Conservation (phyloP, 2,113 vertebrate species). For the Sphyrna mokarran region DNA sequence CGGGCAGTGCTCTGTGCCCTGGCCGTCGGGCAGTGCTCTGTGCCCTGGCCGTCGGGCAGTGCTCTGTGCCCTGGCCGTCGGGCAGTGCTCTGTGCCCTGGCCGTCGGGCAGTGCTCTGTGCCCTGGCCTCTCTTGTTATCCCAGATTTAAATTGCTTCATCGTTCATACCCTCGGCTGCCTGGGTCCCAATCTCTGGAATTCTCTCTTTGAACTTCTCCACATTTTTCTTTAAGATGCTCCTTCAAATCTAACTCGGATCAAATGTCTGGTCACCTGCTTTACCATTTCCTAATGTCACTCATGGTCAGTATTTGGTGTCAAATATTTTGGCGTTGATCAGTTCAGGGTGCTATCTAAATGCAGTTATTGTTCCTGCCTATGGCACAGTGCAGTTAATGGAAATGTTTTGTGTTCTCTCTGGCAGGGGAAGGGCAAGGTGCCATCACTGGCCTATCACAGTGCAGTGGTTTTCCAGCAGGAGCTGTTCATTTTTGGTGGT, state of each 20-base stretch:
- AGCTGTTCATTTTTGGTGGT: conserved; percentile 81
- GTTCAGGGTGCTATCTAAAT: neutral
- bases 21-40: too few species aligned
- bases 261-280: neutral
- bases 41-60: too few species aligned
- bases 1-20: too few species aligned
- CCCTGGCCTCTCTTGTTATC: neutral
- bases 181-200: neutral
- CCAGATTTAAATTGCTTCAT: neutral
- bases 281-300: neutral
- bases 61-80: too few species aligned
- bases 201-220: neutral
- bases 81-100: too few species aligned
- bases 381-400: neutral
- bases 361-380: neutral
- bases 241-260: neutral
- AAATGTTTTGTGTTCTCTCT: neutral
- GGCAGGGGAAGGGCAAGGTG: conserved; percentile 69
- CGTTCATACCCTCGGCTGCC: neutral
- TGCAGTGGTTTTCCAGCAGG: conserved; percentile 68
- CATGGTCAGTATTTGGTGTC: neutral
- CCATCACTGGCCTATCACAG: conserved; percentile 70
- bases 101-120: too few species aligned
- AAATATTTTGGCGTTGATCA: neutral
- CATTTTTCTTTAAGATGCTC: neutral